Percentiles rank a stretch among this genome's conserved stretches.
Evolutionary conservation across 2,888 invertebrate genomes (phyloP).

Genomic region (Baccha elongata): DNA sequence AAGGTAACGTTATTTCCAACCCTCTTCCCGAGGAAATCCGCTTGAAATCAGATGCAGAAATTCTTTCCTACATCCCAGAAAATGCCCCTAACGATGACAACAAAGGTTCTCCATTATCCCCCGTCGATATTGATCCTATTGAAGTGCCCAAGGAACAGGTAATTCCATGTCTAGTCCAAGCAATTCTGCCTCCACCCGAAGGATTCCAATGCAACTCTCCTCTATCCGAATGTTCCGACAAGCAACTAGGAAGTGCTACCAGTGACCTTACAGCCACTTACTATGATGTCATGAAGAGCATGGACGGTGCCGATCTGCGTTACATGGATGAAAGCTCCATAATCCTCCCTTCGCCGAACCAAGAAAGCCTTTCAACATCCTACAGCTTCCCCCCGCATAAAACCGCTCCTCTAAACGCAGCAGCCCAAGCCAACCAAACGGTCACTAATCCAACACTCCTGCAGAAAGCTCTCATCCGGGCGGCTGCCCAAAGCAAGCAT

Average conservation of each 20-base stretch:
- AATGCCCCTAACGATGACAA: slow-evolving; percentile 47
- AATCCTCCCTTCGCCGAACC: slow-evolving; percentile 89
- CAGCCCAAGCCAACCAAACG: slow-evolving; percentile 76
- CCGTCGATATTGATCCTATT: slow-evolving; percentile 80
- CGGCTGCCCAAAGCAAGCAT: slow-evolving; percentile 85
- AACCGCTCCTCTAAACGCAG: slow-evolving; percentile 76
- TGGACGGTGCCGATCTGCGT: slow-evolving; percentile 93
- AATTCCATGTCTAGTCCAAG: slow-evolving; percentile 84
- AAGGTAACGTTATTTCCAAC: slow-evolving; percentile 74
- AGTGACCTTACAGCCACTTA: slow-evolving; percentile 85
- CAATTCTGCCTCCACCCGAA: slow-evolving; percentile 89
- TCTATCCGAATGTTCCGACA: slow-evolving; percentile 85
- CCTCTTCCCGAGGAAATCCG: slow-evolving; percentile 72
- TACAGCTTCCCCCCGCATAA: slow-evolving; percentile 71
- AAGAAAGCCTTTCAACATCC: slow-evolving; percentile 85
- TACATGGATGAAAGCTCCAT: slow-evolving; percentile 97
- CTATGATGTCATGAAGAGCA: slow-evolving; percentile 89
- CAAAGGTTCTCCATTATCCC: slow-evolving; percentile 78
- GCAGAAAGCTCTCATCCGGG: slow-evolving; percentile 89
- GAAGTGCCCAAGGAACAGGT: slow-evolving; percentile 79
- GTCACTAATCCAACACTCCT: slow-evolving; percentile 86
- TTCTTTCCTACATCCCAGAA: slow-evolving; percentile 59
- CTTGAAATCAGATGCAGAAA: slow-evolving; percentile 57
- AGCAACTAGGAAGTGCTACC: slow-evolving; percentile 85
- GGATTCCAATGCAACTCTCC: slow-evolving; percentile 88